A percentile compares a stretch with the other conserved stretches of the same genome.
phyloP scores from a whole-genome alignment of 2,888 invertebrate genomes.

The Amaurobius ferox region DNA sequence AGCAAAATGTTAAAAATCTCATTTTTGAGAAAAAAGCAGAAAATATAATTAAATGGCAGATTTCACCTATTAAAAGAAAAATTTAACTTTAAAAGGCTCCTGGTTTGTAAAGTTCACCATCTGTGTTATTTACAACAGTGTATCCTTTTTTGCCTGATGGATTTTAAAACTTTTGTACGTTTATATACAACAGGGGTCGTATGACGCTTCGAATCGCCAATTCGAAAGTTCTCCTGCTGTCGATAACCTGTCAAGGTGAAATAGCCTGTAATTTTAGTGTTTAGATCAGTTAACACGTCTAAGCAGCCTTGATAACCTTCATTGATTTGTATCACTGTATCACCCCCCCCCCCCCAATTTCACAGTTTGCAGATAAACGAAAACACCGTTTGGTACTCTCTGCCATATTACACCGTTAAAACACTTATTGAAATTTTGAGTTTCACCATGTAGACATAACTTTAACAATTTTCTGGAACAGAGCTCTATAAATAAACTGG shows the following conservation, averaged over 20 bases:
- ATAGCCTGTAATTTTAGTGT: background rate
- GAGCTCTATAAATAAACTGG: constrained; percentile 7
- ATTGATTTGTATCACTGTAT: background rate
- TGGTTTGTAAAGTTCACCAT: background rate
- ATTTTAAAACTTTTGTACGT: background rate
- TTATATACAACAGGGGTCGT: background rate
- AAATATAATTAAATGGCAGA: no score
- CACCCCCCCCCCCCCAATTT: background rate
- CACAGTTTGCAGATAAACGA: background rate
- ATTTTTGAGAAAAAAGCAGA: no score
- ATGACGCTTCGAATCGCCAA: background rate
- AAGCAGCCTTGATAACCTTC: background rate
- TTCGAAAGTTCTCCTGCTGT: background rate
- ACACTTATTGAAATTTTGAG: constrained; percentile 4
- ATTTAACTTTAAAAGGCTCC: background rate
- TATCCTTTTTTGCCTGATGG: background rate
- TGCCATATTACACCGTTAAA: constrained; percentile 25
- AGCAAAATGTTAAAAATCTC: no score
- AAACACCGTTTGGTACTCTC: background rate
- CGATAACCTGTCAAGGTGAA: background rate
- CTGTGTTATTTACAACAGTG: background rate
- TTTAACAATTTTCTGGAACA: background rate
- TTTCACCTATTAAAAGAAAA: background rate
- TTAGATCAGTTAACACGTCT: background rate
- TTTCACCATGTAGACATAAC: constrained; percentile 12